Conservation (phyloP, 2,888 invertebrate species). For the Quadriops clusia region DNA sequence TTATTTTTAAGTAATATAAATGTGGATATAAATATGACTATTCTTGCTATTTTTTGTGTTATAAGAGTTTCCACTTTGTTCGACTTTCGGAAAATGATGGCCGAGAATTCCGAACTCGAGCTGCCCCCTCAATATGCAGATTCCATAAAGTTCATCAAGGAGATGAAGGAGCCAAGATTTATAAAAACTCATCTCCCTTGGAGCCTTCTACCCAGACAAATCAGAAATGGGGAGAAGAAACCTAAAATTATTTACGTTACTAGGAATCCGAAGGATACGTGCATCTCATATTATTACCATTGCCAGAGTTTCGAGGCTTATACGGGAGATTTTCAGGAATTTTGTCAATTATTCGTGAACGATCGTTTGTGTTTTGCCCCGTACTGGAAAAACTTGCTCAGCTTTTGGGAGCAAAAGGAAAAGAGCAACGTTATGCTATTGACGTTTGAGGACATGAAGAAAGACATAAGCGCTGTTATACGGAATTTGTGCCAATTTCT, state of each 20-base stretch:
- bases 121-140: too few relatives aligned
- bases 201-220: conserved; percentile 43
- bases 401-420: conserved; percentile 9
- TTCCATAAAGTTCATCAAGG: too few relatives aligned
- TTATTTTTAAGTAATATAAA: too few relatives aligned
- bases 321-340: conserved; percentile 42
- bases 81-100: too few relatives aligned
- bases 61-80: too few relatives aligned
- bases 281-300: conserved; percentile 58
- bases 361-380: too few relatives aligned
- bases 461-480: conserved; percentile 36
- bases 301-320: conserved; percentile 47
- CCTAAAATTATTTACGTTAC: conserved; percentile 53
- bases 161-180: too few relatives aligned
- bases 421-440: conserved; percentile 10
- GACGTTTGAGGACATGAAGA: conserved; percentile 14
- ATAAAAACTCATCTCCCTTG: conserved; percentile 55
- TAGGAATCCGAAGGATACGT: conserved; percentile 60
- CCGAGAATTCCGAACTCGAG: too few relatives aligned
- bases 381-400: conserved; percentile 7
- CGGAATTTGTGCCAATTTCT: conserved; percentile 34
- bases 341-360: conserved; percentile 48
- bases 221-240: conserved; percentile 29
- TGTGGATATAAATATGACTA: too few relatives aligned
- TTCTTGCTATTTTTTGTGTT: too few relatives aligned